Base-by-base conservation (phyloP, 2,888 invertebrate genomes). In the Chironomus riparius region DNA sequence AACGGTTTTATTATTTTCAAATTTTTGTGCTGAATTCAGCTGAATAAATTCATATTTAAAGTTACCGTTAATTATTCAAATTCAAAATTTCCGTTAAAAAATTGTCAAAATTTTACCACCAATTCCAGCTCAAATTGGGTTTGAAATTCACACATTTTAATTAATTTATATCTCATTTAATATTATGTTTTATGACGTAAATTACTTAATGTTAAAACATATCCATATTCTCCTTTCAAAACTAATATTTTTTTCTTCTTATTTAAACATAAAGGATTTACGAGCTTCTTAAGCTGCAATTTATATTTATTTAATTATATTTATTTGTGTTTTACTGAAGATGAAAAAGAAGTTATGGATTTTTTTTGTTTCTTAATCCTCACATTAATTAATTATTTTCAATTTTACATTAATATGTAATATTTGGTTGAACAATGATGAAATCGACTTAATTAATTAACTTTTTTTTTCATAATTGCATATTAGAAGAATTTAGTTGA, bases 371-470 rank as follows among this genome's bases (percentile, higher is more conserved):
- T 12, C 21, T 18, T 56, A 15, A 15, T 65, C 22, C 21, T 56
- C 56, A 56, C 56, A 56, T 56, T 15, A 56, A 56, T 56, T 56
- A 56, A 56, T 24, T 65, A 65, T 65, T 18, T 65, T 56, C 56
- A 56, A n/a, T 56, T 56, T 24, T 24, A 65, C 24, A 24, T 65
- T 65, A 65, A 38, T n/a, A n/a, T 38, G 38, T 38, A 38, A 65
- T 65, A 65, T 65, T 65, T 65, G 65, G 65, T 65, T 65, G 65
- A 65, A 65, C 24, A 24, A 65, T 65, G 65, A 65, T 65, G 21
- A 65, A 65, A 22, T 65, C n/a, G 56, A 56, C 56, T 56, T 56
- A 56, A 56, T 65, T 65, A 65, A 65, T 65, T 22, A 56, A 21
- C 21, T 65, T 13, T 12, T 24, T 13, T n/a, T 50, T 21, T 65